These are phyloP conservation scores for Lepidocyrtinus sp. DNA, from an alignment of 2,888 invertebrate species.

Conservation along the genomic window DNA sequence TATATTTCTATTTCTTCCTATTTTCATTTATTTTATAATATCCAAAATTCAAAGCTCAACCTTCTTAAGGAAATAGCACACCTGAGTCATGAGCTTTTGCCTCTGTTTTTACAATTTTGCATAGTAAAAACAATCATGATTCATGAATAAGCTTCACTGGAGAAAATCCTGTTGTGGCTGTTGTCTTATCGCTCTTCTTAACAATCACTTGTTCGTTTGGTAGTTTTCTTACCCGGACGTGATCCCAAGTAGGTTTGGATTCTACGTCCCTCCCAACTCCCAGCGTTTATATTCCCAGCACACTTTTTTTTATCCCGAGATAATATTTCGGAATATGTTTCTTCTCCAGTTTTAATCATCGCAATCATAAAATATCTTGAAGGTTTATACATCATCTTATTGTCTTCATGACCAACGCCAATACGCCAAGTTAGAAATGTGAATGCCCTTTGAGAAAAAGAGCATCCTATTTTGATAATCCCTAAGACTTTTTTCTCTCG, in stretches of 20 bases:
- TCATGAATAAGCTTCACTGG: too few relatives aligned
- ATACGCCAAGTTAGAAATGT: neutral
- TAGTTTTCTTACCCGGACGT: neutral
- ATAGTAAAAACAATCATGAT: too few relatives aligned
- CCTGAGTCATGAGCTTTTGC: neutral
- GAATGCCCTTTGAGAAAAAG: neutral
- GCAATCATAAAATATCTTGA: neutral
- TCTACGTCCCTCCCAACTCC: too few relatives aligned
- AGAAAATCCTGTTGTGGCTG: slow-evolving; percentile 30
- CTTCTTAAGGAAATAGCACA: neutral
- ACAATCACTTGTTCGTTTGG: neutral
- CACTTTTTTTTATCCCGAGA: neutral
- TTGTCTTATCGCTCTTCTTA: slow-evolving; percentile 27
- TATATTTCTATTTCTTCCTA: neutral
- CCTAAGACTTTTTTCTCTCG: slow-evolving; percentile 35
- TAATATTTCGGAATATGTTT: neutral
- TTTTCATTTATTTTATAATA: neutral
- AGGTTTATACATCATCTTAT: neutral
- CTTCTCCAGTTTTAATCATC: neutral
- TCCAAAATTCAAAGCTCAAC: too few relatives aligned
- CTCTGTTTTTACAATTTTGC: neutral
- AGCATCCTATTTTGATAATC: neutral
- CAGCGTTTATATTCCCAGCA: too few relatives aligned
- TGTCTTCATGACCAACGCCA: neutral
- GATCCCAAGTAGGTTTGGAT: too few relatives aligned